Percentiles rank a stretch among this genome's conserved stretches.
These are phyloP conservation scores for Heliconius congener DNA, from an alignment of 1,140 invertebrate genomes.

Conservation along the genomic window DNA sequence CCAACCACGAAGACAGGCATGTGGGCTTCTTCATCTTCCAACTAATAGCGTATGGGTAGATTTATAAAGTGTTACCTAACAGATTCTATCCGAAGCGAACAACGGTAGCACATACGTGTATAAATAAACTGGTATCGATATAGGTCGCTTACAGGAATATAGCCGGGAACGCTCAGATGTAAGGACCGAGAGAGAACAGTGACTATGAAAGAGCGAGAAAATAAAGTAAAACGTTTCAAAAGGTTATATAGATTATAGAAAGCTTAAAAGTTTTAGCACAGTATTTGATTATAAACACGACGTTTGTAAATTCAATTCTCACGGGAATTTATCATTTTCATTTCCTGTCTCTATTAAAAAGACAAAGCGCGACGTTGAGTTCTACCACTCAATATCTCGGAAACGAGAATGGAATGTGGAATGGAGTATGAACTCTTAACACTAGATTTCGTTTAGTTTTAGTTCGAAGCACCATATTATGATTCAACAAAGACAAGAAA, in stretches of 20 bases:
- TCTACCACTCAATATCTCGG: not conserved
- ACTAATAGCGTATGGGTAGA: no score
- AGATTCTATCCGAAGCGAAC: not conserved
- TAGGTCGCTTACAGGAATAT: slow-evolving; percentile 12
- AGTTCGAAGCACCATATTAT: no score
- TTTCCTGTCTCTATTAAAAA: not conserved
- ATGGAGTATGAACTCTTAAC: not conserved
- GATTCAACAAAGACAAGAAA: no score
- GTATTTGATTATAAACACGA: not conserved
- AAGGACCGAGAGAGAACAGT: not conserved
- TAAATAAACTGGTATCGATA: slow-evolving; percentile 4
- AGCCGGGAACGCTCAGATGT: not conserved
- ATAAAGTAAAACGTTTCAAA: not conserved
- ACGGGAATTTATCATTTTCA: not conserved
- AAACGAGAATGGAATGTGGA: not conserved
- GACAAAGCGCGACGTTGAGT: not conserved
- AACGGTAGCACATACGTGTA: not conserved
- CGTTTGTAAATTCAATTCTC: not conserved
- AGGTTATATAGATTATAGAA: not conserved
- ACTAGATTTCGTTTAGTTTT: no score
- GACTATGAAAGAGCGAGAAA: not conserved
- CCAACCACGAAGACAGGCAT: not conserved
- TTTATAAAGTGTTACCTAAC: not conserved
- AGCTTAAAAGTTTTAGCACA: no score
- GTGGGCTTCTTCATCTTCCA: not conserved